Evolutionary conservation across 2,113 vertebrate species (phyloP).

Genomic region (Hippocampus abdominalis): DNA sequence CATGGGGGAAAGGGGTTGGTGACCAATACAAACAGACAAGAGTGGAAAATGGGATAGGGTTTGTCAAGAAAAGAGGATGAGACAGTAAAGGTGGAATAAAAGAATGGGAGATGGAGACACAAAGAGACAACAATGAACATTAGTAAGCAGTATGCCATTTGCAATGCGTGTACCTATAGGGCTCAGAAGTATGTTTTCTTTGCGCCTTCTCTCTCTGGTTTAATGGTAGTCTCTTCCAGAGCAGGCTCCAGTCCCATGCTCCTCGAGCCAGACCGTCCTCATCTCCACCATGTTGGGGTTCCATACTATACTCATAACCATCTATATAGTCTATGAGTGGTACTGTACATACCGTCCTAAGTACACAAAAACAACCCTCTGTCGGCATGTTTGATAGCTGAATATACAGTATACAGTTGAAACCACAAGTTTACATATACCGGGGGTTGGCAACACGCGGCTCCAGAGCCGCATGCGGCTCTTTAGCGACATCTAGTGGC

Average conservation of each 20-base stretch:
- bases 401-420: no score
- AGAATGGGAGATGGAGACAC: constrained; percentile 68
- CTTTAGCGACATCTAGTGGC: no score
- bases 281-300: constrained; percentile 97
- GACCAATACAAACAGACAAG: constrained; percentile 43
- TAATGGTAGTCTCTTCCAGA: constrained; percentile 96
- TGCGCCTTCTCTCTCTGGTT: constrained; percentile 92
- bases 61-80: constrained; percentile 3
- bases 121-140: constrained; percentile 60
- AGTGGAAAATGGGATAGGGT: constrained; percentile 34
- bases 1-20: constrained; percentile 24
- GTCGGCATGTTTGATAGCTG: constrained; percentile 14
- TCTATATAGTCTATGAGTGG: constrained; percentile 99
- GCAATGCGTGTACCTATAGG: constrained; percentile 86
- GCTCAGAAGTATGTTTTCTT: constrained; percentile 89
- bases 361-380: constrained; percentile 61
- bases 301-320: constrained; percentile 97
- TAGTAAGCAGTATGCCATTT: constrained; percentile 49
- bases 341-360: constrained; percentile 97
- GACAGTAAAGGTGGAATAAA: constrained; percentile 43
- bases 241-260: constrained; percentile 98
- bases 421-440: no score
- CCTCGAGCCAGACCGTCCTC: constrained; percentile 97
- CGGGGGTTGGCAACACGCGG: no score
- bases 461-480: no score